Percentiles rank a stretch among this genome's conserved stretches.
These are phyloP conservation scores for Takifugu flavidus DNA, from an alignment of 2,113 vertebrate species.

Conservation along the genomic window DNA sequence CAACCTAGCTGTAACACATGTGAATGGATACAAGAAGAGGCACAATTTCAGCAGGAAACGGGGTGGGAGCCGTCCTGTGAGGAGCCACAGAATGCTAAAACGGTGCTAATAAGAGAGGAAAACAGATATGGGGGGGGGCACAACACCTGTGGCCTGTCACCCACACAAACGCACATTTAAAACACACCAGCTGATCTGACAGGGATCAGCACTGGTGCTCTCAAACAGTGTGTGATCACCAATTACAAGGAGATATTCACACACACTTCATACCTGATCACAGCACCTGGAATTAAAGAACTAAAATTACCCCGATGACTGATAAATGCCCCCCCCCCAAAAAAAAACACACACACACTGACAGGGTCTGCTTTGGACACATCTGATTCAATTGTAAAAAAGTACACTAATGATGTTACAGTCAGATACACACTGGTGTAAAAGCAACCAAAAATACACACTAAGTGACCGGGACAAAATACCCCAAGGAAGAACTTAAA, in stretches of 20 bases:
- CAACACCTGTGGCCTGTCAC: slow-evolving; percentile 44
- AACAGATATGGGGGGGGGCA: slow-evolving; percentile 29
- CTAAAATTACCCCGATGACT: slow-evolving; percentile 2
- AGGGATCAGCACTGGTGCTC: not conserved
- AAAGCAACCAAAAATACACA: no score
- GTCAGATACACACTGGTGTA: not conserved
- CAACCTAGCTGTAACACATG: slow-evolving; percentile 61
- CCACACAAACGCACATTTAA: slow-evolving; percentile 21
- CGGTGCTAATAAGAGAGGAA: slow-evolving; percentile 34
- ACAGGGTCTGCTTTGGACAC: not conserved
- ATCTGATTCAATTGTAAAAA: slow-evolving; percentile 15
- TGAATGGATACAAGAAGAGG: slow-evolving; percentile 64
- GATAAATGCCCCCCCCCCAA: slow-evolving; percentile 11
- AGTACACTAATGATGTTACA: slow-evolving; percentile 2
- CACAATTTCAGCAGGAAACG: slow-evolving; percentile 71
- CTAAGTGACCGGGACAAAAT: no score
- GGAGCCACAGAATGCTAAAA: slow-evolving; percentile 71
- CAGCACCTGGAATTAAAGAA: not conserved
- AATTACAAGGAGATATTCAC: slow-evolving; percentile 8
- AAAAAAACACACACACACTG: not conserved
- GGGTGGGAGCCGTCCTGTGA: slow-evolving; percentile 75
- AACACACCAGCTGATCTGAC: slow-evolving; percentile 11
- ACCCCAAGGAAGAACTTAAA: no score
- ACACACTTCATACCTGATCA: slow-evolving; percentile 10
- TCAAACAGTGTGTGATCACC: slow-evolving; percentile 1